These are phyloP conservation scores for Drosophila truncata DNA, from an alignment of 1,140 invertebrate species.

Conservation along the genomic window DNA sequence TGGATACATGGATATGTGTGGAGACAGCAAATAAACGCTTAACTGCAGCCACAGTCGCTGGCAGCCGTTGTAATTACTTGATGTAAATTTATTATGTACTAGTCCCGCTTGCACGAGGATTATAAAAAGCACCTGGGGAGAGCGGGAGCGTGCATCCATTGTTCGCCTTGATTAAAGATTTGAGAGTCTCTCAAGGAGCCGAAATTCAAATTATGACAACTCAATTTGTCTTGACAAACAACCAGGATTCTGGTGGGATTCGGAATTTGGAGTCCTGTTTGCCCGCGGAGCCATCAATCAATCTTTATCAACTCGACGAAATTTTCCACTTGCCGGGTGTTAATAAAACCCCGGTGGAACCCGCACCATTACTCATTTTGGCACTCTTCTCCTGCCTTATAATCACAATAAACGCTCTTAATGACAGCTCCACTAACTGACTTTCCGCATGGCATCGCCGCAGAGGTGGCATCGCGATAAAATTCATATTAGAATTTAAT, in stretches of 20 bases:
- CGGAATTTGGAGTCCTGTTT: background rate
- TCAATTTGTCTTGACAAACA: slow-evolving; percentile 69
- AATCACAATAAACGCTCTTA: slow-evolving; percentile 75
- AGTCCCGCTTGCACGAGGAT: slow-evolving; percentile 4
- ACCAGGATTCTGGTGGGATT: slow-evolving; percentile 21
- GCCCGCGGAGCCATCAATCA: slow-evolving; percentile 59
- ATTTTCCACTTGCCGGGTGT: slow-evolving; percentile 69
- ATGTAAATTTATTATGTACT: slow-evolving; percentile 46
- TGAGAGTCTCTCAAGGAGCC: slow-evolving; percentile 10
- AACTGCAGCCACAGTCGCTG: slow-evolving; percentile 50
- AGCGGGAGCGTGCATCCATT: slow-evolving; percentile 11
- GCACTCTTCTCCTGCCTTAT: slow-evolving; percentile 40
- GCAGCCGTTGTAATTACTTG: slow-evolving; percentile 29
- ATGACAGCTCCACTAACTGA: slow-evolving; percentile 53
- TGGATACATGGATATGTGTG: background rate
- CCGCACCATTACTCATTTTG: slow-evolving; percentile 61
- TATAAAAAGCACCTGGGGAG: slow-evolving; percentile 20
- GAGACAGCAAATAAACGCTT: slow-evolving; percentile 46
- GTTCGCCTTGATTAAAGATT: slow-evolving; percentile 20
- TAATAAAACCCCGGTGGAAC: slow-evolving; percentile 57
- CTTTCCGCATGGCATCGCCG: slow-evolving; percentile 44
- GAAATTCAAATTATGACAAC: slow-evolving; percentile 69
- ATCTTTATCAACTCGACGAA: slow-evolving; percentile 70
- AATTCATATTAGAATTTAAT: slow-evolving; percentile 81
- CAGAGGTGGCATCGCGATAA: slow-evolving; percentile 54